These are phyloP conservation scores for Petrocephalus schoutedeni DNA, from an alignment of 2,797 vertebrate species.

Conservation along the genomic window DNA sequence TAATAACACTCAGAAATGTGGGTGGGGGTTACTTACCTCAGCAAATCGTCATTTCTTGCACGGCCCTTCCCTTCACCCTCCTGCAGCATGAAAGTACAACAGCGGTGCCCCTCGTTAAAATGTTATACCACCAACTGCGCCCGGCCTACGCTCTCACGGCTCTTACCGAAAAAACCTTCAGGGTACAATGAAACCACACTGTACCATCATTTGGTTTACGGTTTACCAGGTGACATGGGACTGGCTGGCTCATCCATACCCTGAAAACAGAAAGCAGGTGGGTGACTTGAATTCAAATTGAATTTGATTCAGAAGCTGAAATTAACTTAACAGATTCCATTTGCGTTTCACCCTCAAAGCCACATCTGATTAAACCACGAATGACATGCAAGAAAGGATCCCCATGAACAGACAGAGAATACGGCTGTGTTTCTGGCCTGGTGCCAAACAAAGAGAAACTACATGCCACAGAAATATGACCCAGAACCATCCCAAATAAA, in stretches of 20 bases:
- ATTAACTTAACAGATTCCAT: background rate
- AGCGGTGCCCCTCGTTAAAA: background rate
- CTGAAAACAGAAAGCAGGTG: background rate
- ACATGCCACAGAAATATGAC: background rate
- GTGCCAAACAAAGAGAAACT: background rate
- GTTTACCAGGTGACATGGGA: background rate
- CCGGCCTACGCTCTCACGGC: background rate
- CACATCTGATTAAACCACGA: background rate
- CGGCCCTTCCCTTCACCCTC: background rate
- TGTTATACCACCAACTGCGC: background rate
- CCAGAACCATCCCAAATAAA: constrained; percentile 23
- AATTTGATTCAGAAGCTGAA: background rate
- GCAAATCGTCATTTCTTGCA: background rate
- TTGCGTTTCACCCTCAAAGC: background rate
- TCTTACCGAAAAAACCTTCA: background rate
- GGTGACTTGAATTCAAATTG: background rate
- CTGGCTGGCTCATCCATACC: background rate
- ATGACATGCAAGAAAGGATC: background rate
- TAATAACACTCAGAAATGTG: background rate
- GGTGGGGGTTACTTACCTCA: background rate
- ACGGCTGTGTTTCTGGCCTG: background rate
- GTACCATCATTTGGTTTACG: background rate
- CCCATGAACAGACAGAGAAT: background rate
- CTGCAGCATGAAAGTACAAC: background rate
- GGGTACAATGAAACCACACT: background rate